Conservation (phyloP, 2,113 vertebrate genomes). For the Carollia perspicillata region DNA sequence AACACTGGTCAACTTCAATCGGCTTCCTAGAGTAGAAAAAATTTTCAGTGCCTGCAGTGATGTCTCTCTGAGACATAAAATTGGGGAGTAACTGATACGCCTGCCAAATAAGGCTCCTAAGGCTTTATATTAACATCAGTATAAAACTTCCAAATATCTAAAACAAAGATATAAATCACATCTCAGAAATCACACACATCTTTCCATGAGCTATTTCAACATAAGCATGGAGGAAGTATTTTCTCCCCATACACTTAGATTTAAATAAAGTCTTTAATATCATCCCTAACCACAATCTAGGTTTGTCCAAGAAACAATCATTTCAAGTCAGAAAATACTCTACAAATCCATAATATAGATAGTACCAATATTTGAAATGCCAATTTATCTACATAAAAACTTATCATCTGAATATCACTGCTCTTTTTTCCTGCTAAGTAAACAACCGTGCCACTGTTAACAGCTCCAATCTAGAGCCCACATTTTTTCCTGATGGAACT, state of each 20-base stretch:
- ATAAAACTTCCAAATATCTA: background rate
- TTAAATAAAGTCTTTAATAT: background rate
- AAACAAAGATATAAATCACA: background rate
- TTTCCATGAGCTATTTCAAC: background rate
- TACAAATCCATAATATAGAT: background rate
- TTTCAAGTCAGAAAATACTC: background rate
- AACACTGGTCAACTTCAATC: background rate
- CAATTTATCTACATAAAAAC: background rate
- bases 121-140: background rate
- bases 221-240: background rate
- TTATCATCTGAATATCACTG: background rate
- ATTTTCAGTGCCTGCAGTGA: background rate
- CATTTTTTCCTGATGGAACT: background rate
- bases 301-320: background rate
- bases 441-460: background rate
- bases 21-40: background rate
- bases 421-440: background rate
- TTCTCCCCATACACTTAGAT: background rate
- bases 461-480: background rate
- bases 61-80: background rate
- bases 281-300: background rate
- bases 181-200: background rate
- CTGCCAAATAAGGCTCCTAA: background rate
- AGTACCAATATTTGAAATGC: background rate
- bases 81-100: background rate